A percentile compares a stretch with the other conserved stretches of the same genome.
These are phyloP conservation scores for Drosophila bifasciata DNA, from an alignment of 1,140 invertebrate species.

Conservation along the genomic window DNA sequence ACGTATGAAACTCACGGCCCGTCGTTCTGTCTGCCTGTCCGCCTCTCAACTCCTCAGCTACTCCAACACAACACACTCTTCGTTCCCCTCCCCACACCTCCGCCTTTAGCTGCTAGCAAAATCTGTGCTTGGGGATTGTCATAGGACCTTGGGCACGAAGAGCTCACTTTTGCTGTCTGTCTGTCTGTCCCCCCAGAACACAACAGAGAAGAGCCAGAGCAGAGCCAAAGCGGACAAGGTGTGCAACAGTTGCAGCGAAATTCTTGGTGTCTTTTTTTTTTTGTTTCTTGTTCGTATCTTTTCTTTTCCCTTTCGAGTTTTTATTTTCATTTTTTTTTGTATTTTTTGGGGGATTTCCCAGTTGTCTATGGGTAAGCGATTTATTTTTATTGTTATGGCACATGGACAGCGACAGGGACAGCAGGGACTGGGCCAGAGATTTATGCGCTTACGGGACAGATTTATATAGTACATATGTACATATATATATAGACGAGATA, in stretches of 20 bases:
- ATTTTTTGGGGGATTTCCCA: constrained; percentile 33
- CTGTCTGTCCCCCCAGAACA: background rate
- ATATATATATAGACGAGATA: constrained; percentile 10
- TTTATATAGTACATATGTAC: constrained; percentile 3
- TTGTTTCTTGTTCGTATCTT: background rate
- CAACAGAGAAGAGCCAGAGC: too few species aligned
- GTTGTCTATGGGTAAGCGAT: constrained; percentile 43
- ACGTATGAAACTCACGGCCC: constrained; percentile 22
- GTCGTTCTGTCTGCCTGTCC: constrained; percentile 16
- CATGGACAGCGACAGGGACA: constrained; percentile 18
- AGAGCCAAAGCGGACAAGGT: constrained; percentile 8
- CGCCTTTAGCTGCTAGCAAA: background rate
- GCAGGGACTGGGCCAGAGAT: constrained; percentile 24
- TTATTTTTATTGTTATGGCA: constrained; percentile 55
- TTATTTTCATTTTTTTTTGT: constrained; percentile 24
- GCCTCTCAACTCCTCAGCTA: background rate
- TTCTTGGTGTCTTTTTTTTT: constrained; percentile 3
- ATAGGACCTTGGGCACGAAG: constrained; percentile 46
- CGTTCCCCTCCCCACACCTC: background rate
- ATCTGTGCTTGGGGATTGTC: constrained; percentile 24
- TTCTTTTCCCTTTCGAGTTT: constrained; percentile 1
- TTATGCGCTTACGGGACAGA: constrained; percentile 43
- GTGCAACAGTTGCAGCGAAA: constrained; percentile 42
- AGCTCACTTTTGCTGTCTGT: constrained; percentile 7
- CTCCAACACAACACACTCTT: background rate